Evolutionary conservation across 64 coral and sea anemone genomes (phyloP).

Genomic region (Anthopleura sola): DNA sequence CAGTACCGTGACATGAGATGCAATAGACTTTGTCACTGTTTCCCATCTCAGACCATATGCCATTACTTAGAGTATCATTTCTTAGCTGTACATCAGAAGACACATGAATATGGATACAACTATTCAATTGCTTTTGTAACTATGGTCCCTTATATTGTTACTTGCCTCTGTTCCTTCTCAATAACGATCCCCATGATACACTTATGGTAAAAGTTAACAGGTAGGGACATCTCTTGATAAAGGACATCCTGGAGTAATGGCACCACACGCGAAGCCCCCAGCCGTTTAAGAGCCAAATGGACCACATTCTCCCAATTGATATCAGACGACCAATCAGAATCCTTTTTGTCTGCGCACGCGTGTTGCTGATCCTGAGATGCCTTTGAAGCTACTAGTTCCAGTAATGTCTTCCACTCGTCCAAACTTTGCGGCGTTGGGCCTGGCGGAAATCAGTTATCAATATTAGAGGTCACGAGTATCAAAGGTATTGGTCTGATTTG

Average conservation of each 20-base stretch:
- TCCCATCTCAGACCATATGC: not conserved
- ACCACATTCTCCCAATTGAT: constrained; percentile 58
- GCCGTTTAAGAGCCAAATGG: constrained; percentile 46
- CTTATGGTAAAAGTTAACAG: constrained; percentile 54
- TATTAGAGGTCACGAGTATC: too few species aligned
- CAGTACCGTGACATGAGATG: too few species aligned
- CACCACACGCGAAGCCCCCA: constrained; percentile 72
- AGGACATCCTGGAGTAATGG: constrained; percentile 64
- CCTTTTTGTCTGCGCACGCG: constrained; percentile 8
- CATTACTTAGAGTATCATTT: too few species aligned
- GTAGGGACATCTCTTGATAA: constrained; percentile 22
- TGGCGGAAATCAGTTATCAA: not conserved
- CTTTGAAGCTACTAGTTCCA: constrained; percentile 33
- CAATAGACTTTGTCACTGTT: too few species aligned
- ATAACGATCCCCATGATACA: constrained; percentile 73
- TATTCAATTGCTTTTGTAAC: too few species aligned
- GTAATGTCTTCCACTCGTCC: constrained; percentile 41
- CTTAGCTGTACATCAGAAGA: too few species aligned
- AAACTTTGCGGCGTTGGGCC: constrained; percentile 34
- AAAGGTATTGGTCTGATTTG: too few species aligned
- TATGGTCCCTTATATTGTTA: not conserved
- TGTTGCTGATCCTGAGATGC: not conserved
- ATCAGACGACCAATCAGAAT: constrained; percentile 40
- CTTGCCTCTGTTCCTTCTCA: constrained; percentile 75
- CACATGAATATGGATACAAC: not conserved